Conservation (phyloP, 2,888 invertebrate genomes). For the Tiliacea citrago region DNA sequence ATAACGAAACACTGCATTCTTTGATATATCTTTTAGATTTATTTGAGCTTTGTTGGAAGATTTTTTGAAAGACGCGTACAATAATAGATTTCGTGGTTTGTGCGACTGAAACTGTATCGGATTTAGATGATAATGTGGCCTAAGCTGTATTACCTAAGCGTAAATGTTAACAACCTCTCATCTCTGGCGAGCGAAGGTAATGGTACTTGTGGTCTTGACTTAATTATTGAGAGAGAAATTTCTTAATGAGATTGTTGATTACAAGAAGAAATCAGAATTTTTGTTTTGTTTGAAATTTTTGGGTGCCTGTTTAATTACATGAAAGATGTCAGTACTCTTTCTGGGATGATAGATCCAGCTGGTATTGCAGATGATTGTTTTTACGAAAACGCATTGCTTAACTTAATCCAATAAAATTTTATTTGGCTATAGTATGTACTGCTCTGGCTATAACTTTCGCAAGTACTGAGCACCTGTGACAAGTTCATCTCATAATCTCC, state of each 20-base stretch:
- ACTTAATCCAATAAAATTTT: too few species aligned
- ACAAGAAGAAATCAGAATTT: neutral
- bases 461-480: too few species aligned
- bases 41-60: slow-evolving; percentile 16
- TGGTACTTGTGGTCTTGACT: neutral
- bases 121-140: slow-evolving; percentile 19
- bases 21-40: slow-evolving; percentile 16
- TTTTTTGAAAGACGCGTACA: neutral
- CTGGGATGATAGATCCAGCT: too few species aligned
- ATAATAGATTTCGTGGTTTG: slow-evolving; percentile 9
- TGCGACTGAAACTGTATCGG: slow-evolving; percentile 3
- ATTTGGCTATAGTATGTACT: too few species aligned
- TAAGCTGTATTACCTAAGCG: neutral
- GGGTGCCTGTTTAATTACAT: neutral
- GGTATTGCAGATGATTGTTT: too few species aligned
- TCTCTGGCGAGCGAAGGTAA: neutral
- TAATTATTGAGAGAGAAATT: neutral
- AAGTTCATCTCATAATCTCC: too few species aligned
- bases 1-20: slow-evolving; percentile 16
- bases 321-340: too few species aligned
- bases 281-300: neutral
- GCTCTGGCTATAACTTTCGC: too few species aligned
- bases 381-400: too few species aligned
- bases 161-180: neutral
- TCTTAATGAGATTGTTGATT: neutral